A percentile compares a stretch with the other conserved stretches of the same genome.
These are phyloP conservation scores for Podarcis muralis DNA, from an alignment of 2,113 vertebrate genomes.

Conservation along the genomic window DNA sequence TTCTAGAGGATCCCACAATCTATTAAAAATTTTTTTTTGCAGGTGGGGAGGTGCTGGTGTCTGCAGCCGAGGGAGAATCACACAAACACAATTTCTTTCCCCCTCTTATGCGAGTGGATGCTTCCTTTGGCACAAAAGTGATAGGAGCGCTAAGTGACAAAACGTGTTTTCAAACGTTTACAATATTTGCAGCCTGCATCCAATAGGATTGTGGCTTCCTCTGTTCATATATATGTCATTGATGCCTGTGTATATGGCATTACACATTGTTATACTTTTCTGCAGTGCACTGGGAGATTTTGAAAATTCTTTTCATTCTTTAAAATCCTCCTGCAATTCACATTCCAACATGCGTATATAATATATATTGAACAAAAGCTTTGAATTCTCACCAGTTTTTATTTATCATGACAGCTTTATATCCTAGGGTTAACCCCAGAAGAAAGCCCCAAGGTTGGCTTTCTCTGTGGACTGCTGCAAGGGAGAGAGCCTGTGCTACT, in stretches of 20 bases:
- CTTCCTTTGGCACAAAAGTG: too few species aligned
- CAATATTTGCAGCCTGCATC: background rate
- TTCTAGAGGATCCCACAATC: too few species aligned
- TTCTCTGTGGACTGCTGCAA: slow-evolving; percentile 28
- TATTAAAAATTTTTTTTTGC: too few species aligned
- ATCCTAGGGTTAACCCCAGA: slow-evolving; percentile 28
- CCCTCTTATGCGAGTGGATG: too few species aligned
- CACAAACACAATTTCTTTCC: too few species aligned
- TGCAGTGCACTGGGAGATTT: background rate
- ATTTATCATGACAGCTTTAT: slow-evolving; percentile 34
- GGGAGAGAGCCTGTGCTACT: slow-evolving; percentile 33
- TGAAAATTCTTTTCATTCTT: slow-evolving; percentile 43
- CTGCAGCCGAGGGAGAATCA: too few species aligned
- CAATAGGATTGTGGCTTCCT: background rate
- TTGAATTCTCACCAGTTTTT: slow-evolving; percentile 18
- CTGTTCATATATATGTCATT: background rate
- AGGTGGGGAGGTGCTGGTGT: too few species aligned
- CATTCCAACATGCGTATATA: slow-evolving; percentile 11
- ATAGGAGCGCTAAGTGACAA: too few species aligned
- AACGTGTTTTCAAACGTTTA: background rate
- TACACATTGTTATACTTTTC: background rate
- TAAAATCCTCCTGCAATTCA: slow-evolving; percentile 37
- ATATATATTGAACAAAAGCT: slow-evolving; percentile 33
- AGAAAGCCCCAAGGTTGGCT: slow-evolving; percentile 38
- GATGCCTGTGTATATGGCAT: background rate